Percentiles rank a stretch among this genome's conserved stretches.
Evolutionary conservation across 2,113 vertebrate species (phyloP).

Genomic region (Polypterus bichir): DNA sequence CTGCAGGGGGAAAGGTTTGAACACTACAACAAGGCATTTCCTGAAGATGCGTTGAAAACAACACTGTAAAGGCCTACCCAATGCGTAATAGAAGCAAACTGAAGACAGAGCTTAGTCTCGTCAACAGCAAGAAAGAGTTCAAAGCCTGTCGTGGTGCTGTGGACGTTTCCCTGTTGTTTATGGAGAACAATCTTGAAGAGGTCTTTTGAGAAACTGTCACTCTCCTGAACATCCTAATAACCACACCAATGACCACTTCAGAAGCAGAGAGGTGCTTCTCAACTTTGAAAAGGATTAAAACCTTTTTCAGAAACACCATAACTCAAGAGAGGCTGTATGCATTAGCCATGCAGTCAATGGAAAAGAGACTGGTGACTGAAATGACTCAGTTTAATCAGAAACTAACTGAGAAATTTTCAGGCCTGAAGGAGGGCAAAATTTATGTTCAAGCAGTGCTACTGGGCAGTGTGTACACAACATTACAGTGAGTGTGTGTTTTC

Average conservation of each 20-base stretch:
- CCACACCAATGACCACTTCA: conserved; percentile 6
- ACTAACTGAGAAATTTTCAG: too few species aligned
- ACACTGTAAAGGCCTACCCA: too few species aligned
- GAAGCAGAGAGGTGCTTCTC: conserved; percentile 4
- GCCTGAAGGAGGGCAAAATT: too few species aligned
- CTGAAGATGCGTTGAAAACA: neutral
- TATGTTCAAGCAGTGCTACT: too few species aligned
- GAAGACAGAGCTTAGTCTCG: too few species aligned
- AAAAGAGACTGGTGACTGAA: neutral
- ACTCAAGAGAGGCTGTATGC: neutral
- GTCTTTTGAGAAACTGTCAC: neutral
- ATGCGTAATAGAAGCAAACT: too few species aligned
- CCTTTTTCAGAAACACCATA: neutral
- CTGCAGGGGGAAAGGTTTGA: neutral
- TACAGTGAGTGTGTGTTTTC: too few species aligned
- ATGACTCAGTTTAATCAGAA: too few species aligned
- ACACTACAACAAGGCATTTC: neutral
- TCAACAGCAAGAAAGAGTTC: too few species aligned
- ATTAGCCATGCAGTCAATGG: neutral
- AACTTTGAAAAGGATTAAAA: neutral
- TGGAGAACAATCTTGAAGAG: neutral
- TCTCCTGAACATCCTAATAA: neutral
- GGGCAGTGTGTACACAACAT: too few species aligned
- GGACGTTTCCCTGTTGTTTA: too few species aligned
- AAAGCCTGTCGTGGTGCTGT: too few species aligned